Conservation (phyloP, 1,140 invertebrate species). For the Acromyrmex heyeri region DNA sequence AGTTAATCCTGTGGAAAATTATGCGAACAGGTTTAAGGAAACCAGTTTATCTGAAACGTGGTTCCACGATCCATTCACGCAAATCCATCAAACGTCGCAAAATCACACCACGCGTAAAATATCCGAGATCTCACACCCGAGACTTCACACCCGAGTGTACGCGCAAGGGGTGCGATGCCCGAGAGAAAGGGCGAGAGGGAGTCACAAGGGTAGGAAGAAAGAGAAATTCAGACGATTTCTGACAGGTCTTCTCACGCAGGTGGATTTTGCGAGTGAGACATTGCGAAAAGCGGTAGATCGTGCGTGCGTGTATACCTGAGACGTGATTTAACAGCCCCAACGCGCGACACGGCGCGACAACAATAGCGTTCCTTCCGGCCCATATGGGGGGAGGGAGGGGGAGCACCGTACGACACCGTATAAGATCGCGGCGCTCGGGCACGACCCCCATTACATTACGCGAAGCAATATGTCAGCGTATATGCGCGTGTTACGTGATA, state of each 20-base stretch:
- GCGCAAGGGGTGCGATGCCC: neutral
- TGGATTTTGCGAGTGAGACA: constrained; percentile 51
- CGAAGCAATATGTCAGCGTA: constrained; percentile 41
- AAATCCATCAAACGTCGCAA: constrained; percentile 33
- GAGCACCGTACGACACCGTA: neutral
- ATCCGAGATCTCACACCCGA: too few relatives aligned
- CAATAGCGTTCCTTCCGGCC: constrained; percentile 16
- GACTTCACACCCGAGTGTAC: too few relatives aligned
- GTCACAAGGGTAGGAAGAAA: neutral
- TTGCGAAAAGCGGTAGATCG: constrained; percentile 21
- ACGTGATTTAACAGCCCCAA: constrained; percentile 37
- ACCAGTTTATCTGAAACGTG: neutral
- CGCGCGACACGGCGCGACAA: constrained; percentile 9
- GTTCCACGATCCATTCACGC: neutral
- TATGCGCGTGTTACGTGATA: constrained; percentile 31
- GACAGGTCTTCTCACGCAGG: constrained; percentile 14
- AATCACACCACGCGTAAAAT: too few relatives aligned
- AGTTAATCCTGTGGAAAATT: constrained; percentile 26
- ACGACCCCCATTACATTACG: constrained; percentile 32
- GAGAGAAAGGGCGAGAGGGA: too few relatives aligned
- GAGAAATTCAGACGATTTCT: constrained; percentile 27
- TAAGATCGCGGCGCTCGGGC: constrained; percentile 11
- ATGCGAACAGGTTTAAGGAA: neutral
- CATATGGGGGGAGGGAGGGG: neutral
- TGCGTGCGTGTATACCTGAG: neutral